These are phyloP conservation scores for Pristionchus exspectatus DNA, from an alignment of 2,888 invertebrate species.

Conservation along the genomic window DNA sequence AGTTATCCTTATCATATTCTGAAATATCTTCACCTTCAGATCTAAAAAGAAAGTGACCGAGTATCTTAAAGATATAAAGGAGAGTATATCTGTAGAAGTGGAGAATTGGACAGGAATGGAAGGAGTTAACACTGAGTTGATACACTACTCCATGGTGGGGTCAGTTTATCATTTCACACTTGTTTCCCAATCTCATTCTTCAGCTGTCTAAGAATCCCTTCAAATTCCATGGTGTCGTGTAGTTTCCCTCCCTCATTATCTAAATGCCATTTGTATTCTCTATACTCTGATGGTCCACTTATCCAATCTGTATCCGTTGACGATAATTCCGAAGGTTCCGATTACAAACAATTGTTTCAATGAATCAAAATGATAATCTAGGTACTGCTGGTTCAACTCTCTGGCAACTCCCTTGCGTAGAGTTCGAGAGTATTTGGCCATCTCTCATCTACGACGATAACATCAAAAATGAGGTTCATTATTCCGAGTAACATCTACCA, in stretches of 20 bases:
- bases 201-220: not conserved
- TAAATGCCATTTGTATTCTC: conserved; percentile 65
- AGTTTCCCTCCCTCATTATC: not conserved
- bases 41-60: conserved; percentile 46
- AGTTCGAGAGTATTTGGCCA: conserved; percentile 92
- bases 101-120: conserved; percentile 36
- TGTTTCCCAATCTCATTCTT: not conserved
- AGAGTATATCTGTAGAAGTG: not conserved
- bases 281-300: conserved; percentile 66
- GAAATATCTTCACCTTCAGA: not conserved
- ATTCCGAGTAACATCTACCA: conserved; percentile 24
- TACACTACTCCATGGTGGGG: conserved; percentile 14
- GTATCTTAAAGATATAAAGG: not conserved
- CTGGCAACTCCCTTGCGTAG: conserved; percentile 88
- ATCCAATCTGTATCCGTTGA: conserved; percentile 63
- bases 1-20: not conserved
- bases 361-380: not conserved
- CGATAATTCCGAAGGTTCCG: conserved; percentile 29
- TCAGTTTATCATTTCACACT: not conserved
- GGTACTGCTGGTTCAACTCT: conserved; percentile 79
- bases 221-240: not conserved
- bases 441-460: conserved; percentile 88
- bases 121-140: not conserved
- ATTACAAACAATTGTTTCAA: not conserved
- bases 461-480: conserved; percentile 85